Base-by-base conservation (phyloP, 2,888 invertebrate genomes). In the Sarcophaga variegata region DNA sequence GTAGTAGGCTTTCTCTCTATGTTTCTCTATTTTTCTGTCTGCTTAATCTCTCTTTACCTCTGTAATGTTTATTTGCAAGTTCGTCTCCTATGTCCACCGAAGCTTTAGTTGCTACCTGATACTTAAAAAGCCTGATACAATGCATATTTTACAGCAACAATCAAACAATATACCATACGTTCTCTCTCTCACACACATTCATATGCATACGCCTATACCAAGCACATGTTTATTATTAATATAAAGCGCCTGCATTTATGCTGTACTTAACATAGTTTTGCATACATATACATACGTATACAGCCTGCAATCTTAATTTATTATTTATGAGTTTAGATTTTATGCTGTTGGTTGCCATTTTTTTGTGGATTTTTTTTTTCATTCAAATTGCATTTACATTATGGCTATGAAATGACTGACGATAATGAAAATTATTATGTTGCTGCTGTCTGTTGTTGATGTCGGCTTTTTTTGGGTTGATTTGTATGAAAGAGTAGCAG, bases 271-370 rank as follows among this genome's bases (percentile, higher is more conserved):
- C 37, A 37, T 37, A 37, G 4, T 22, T 54, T 37, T 59, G 20
- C n/a, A 59, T 17, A 27, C n/a, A 20, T 3, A 8, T 54, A 63
- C n/a, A 22, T 67, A 45, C 63, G 45, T 45, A 77, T 72, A 25
- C 27, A 76, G 63, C 37, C 37, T 70, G 62, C 69, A 79, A 83
- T 72, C 85, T 88, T 88, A 88, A 89, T 89, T 89, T 88, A 89
- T 88, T 88, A 89, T 88, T 89, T 89, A 88, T 88, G 88, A 88
- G 88, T 81, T 85, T 89, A 37, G 37, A 4, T 37, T 88, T 70
- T 70, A 54, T 63, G 63, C 25, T 63, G 63, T 62, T 62, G 27
- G 37, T 22, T 85, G 89, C 76, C 8, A 4, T 37, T 37, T 37
- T 8, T 10, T 37, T 37, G 10, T 37, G 8, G 37, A 37, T 37